Base-by-base conservation (phyloP, 2,888 invertebrate species). In the Nowickia ferox region DNA sequence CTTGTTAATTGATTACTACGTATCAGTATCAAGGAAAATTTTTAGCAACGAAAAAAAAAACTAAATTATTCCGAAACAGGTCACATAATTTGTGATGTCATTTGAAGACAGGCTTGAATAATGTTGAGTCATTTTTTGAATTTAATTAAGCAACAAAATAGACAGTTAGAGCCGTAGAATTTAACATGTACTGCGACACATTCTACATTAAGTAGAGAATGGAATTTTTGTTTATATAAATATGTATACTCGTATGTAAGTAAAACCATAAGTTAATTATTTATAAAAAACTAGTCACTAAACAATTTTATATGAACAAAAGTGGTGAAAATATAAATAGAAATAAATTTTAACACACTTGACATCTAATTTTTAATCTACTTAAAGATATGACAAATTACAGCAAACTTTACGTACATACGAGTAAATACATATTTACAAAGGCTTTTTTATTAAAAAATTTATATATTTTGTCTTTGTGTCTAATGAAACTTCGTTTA, bases 41-140 rank as follows among this genome's bases (percentile, higher is more conserved):
- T 71, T 48, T 13, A 15, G 19, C 1, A 48, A 9, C 8, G 22
- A 44, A 38, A 46, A 38, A 68, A 72, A 38, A 30, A 69, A n/a
- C 6, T 13, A 19, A 22, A 55, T 48, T 38, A 46, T 55, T 55
- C 30, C n/a, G 11, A 42, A 53, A 17, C 55, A 59, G 46, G 11
- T 68, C 59, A 57, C 2, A n/a, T 19, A 48, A 46, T 46, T 57
- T 48, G n/a, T 38, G 59, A 51, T 59, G 59, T 68, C 68, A 77
- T 9, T 48, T 3, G 17, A 5, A 57, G 22, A 8, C 19, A 19
- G 40, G 46, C 38, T 8, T n/a, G 10, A 51, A 46, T 51, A 53
- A 22, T 22, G 51, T 63, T 71, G 63, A 71, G 8, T 79, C 79
- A 79, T 42, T 40, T 61, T 38, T 66, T 46, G 10, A 48, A 61